Evolutionary conservation across 2,888 invertebrate species (phyloP), one percentile per base, ranked within the genome.

Genomic region (Aleiodes alternator): DNA sequence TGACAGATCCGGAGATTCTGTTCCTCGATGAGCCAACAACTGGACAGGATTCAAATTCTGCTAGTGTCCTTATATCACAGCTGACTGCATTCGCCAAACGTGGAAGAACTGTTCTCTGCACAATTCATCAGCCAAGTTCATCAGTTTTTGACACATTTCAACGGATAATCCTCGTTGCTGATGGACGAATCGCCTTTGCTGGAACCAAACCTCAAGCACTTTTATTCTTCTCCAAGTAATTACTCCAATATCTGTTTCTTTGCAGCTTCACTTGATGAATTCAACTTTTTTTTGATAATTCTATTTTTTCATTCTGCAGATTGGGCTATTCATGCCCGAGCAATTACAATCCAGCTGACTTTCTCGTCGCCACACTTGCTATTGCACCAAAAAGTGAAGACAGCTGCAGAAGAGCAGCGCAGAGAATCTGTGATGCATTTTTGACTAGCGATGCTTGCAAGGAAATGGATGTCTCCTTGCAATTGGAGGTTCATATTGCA

Each of bases 11-110:
- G 0, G 93, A 95, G 0, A 92, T 99, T 50, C 90, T 99, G 55
- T 98, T 98, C 90, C 96, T 97, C 87, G 98, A 99, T 85, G 98
- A 99, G 87, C 98, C 98, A 7, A 98, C 98, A 0, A 98, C 98
- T 0, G 97, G 98, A 0, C 88, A 95, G 73, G 98, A 99, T 88
- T 96, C 97, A 0, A 97, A 94, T 84, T 97, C 97, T 86, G 98
- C 98, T 0, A 95, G 95, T 86, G 96, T 95, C 86, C 91, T 98
- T 74, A 93, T 96, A 73, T 91, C 92, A 6, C 92, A 95, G 69
- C 92, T 96, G 84, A 92, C 93, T 38, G 90, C 91, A 78, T 93
- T 95, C 87, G 94, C 96, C 0, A 92, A 92, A 2, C 93, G 93
- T 80, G 96, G 96, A 16, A 95, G 95, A 89, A 97, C 97, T 0